phyloP scores from a whole-genome alignment of 2,797 vertebrate genomes.

The Prionace glauca region DNA sequence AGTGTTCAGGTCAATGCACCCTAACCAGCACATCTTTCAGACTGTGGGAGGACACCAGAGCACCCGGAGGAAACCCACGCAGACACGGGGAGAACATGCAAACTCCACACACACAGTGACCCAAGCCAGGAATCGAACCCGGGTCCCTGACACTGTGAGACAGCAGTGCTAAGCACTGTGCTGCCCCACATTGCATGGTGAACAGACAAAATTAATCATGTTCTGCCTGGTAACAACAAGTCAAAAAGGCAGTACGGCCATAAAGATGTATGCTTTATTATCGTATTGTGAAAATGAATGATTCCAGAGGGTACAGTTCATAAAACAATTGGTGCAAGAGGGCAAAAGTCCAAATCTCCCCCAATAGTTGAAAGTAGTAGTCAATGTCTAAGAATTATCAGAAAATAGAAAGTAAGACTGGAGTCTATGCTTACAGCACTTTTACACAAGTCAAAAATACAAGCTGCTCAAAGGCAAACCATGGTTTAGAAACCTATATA shows the following conservation, averaged over 20 bases:
- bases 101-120: too few species aligned
- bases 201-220: not conserved
- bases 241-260: not conserved
- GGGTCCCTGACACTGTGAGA: too few species aligned
- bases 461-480: not conserved
- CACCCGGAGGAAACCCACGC: too few species aligned
- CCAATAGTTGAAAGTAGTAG: not conserved
- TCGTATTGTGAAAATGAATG: not conserved
- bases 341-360: not conserved
- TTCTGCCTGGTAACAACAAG: not conserved
- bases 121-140: too few species aligned
- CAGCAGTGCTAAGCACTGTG: too few species aligned
- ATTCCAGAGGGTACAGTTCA: not conserved
- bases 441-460: not conserved
- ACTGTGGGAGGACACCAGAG: too few species aligned
- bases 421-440: not conserved
- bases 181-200: not conserved
- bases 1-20: too few species aligned
- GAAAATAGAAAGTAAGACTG: not conserved
- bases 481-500: not conserved
- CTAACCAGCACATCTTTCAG: too few species aligned
- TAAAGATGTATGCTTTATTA: not conserved
- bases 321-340: not conserved
- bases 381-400: not conserved
- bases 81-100: too few species aligned